Base-by-base conservation (phyloP, 2,888 invertebrate genomes). In the Malthinus seriepunctatus region DNA sequence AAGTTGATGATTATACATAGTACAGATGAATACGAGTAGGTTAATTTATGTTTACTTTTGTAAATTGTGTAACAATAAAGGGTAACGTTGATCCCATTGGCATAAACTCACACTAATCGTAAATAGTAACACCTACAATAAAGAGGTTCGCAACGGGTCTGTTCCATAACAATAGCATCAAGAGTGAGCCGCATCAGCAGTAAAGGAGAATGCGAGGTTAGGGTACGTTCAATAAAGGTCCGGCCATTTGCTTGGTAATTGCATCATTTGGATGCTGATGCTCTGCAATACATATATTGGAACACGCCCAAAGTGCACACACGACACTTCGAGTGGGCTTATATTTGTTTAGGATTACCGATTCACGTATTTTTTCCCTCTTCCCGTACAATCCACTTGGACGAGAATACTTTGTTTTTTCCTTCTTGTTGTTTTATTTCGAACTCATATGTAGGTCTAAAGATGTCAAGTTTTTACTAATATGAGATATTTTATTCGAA, bases 201-300 rank as follows among this genome's bases (percentile, higher is more conserved):
- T 60, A 63, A 65, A 65, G 61, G 65, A 56, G 62, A 58, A 57
- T 56, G 60, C 60, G 61, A 65, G 66, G 61, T 62, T 65, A 63
- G 61, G 64, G 63, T 64, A 62, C 63, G 63, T 67, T 65, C 67
- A 69, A 70, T 70, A 70, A 69, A 70, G 67, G 67, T 67, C 66
- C 67, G 67, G 68, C 74, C 74, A 74, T 76, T 77, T 75, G 71
- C 71, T 69, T 73, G 71, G 77, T 78, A 78, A 79, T 79, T 76
- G 76, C 73, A 73, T 76, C 76, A 78, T 79, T 79, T 75, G 76
- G 76, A 78, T 79, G 77, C 79, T 77, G 76, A 77, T 76, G 69
- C 70, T 67, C 71, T 72, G 73, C 76, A 75, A 76, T 78, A 78
- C 74, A 73, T 76, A 75, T 76, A 74, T 75, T 73, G 74, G 72